phyloP scores from a whole-genome alignment of 2,113 vertebrate genomes.

The Engystomops pustulosus region DNA sequence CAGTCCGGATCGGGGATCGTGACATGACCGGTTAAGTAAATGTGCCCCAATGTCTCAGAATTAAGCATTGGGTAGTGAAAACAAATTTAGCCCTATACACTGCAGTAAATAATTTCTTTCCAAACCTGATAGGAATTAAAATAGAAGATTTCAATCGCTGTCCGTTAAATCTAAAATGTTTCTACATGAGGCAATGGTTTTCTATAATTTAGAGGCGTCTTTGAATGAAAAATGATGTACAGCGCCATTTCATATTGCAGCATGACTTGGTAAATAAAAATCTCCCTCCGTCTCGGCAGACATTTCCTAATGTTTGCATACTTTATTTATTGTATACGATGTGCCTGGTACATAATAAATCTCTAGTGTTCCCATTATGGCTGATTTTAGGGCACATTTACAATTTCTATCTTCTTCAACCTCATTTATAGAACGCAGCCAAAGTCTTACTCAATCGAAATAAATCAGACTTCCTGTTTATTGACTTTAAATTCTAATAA shows the following conservation, averaged over 20 bases:
- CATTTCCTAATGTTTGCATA: slow-evolving; percentile 43
- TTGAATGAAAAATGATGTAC: background rate
- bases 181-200: background rate
- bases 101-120: background rate
- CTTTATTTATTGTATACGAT: slow-evolving; percentile 47
- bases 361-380: slow-evolving; percentile 52
- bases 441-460: slow-evolving; percentile 23
- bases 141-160: slow-evolving; percentile 1
- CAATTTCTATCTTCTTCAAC: slow-evolving; percentile 49
- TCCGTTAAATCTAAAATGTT: slow-evolving; percentile 7
- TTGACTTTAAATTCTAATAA: slow-evolving; percentile 39
- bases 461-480: slow-evolving; percentile 16
- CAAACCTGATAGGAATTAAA: slow-evolving; percentile 8
- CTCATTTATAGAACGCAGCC: slow-evolving; percentile 44
- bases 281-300: slow-evolving; percentile 30
- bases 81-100: background rate
- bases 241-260: slow-evolving; percentile 10
- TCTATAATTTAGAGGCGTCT: slow-evolving; percentile 23
- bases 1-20: too few relatives aligned
- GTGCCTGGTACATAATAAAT: slow-evolving; percentile 47
- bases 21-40: too few relatives aligned
- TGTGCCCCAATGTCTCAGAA: background rate
- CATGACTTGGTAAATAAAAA: slow-evolving; percentile 50
- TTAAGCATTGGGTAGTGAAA: background rate
- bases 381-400: slow-evolving; percentile 45